phyloP scores from a whole-genome alignment of 2,888 invertebrate species.

The Acrobasis repandana region DNA sequence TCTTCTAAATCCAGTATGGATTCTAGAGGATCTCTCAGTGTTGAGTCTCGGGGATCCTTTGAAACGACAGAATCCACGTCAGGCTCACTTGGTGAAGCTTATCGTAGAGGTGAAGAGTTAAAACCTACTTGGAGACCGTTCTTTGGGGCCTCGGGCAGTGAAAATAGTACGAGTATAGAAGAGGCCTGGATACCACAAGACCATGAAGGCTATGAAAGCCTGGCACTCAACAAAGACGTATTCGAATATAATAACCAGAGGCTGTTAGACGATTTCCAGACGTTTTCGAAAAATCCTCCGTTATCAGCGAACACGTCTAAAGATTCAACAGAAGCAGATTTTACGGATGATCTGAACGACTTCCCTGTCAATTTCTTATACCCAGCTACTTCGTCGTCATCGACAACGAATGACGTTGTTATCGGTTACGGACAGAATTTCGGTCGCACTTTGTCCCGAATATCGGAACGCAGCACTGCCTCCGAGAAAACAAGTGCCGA shows the following conservation, averaged over 20 bases:
- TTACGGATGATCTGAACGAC: slow-evolving; percentile 89
- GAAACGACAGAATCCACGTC: slow-evolving; percentile 89
- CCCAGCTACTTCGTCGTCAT: slow-evolving; percentile 84
- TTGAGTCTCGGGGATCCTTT: slow-evolving; percentile 88
- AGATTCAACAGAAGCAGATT: slow-evolving; percentile 84
- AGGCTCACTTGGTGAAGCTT: slow-evolving; percentile 88
- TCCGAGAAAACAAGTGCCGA: slow-evolving; percentile 94
- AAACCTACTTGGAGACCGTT: slow-evolving; percentile 93
- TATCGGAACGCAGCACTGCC: slow-evolving; percentile 94
- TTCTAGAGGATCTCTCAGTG: slow-evolving; percentile 84
- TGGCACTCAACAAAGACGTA: slow-evolving; percentile 73
- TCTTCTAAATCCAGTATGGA: slow-evolving; percentile 85
- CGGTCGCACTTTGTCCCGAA: slow-evolving; percentile 91
- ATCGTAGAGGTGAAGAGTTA: slow-evolving; percentile 86
- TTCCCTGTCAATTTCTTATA: slow-evolving; percentile 90
- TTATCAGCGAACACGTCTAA: slow-evolving; percentile 76
- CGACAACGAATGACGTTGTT: slow-evolving; percentile 85
- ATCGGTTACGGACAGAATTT: slow-evolving; percentile 89
- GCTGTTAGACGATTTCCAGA: slow-evolving; percentile 75
- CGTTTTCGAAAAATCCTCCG: slow-evolving; percentile 77
- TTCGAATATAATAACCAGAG: slow-evolving; percentile 74
- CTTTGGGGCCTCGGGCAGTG: slow-evolving; percentile 89
- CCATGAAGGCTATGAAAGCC: slow-evolving; percentile 84
- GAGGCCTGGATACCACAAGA: slow-evolving; percentile 92
- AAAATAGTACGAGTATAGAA: slow-evolving; percentile 93